A percentile compares a stretch with the other conserved stretches of the same genome.
Conservation (phyloP, 2,888 invertebrate species). For the Sarcophaga caerulescens region DNA sequence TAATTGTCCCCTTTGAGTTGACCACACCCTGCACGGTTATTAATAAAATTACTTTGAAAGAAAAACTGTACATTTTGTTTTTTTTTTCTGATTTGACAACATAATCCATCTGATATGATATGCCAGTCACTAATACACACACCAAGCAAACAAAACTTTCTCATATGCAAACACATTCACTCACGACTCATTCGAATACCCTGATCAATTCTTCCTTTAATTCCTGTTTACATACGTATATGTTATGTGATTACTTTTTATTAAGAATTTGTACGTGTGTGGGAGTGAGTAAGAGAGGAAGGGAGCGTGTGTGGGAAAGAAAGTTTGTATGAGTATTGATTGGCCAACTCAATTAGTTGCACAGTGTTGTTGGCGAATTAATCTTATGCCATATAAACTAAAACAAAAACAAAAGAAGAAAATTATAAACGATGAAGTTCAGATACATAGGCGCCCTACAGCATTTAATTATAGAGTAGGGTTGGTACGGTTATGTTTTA, state of each 20-base stretch:
- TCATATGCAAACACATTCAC: background rate
- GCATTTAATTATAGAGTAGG: too few species aligned
- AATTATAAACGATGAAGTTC: background rate
- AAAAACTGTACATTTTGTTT: background rate
- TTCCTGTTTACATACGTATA: background rate
- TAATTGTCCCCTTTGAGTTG: too few species aligned
- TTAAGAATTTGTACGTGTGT: background rate
- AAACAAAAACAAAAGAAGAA: background rate
- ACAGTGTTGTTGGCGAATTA: conserved; percentile 5
- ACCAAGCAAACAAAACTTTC: too few species aligned
- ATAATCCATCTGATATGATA: background rate
- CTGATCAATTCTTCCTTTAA: background rate
- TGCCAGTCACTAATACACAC: background rate
- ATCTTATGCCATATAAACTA: background rate
- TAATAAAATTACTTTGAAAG: too few species aligned
- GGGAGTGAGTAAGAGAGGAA: too few species aligned
- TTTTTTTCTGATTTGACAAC: background rate
- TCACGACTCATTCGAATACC: background rate
- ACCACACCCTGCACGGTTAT: too few species aligned
- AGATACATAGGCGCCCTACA: too few species aligned
- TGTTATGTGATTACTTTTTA: background rate
- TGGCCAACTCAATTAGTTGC: conserved; percentile 49
- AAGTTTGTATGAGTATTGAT: conserved; percentile 10
- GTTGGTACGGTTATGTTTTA: too few species aligned
- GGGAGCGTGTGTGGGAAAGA: background rate